phyloP scores from a whole-genome alignment of 2,888 invertebrate genomes.

The Lasioglossum marginatum region DNA sequence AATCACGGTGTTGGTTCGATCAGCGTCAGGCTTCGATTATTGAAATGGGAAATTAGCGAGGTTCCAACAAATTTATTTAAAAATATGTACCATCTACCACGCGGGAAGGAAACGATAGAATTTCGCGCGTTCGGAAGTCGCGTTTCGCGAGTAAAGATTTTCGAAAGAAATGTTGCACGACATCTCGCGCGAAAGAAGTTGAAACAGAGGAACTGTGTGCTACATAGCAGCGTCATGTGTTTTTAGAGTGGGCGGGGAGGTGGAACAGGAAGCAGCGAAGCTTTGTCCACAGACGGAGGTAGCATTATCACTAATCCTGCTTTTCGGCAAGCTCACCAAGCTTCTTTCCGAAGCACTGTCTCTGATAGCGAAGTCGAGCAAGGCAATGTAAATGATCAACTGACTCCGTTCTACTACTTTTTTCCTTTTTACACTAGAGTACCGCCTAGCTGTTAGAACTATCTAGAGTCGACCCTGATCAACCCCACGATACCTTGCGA shows the following conservation, averaged over 20 bases:
- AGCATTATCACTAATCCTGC: slow-evolving; percentile 93
- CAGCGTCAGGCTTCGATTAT: not conserved
- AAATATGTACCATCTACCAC: not conserved
- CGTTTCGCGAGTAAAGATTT: not conserved
- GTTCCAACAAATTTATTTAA: not conserved
- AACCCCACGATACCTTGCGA: not conserved
- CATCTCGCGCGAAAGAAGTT: not conserved
- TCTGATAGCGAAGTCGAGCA: slow-evolving; percentile 97
- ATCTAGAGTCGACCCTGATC: slow-evolving; percentile 19
- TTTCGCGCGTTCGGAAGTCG: no score
- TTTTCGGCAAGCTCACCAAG: slow-evolving; percentile 90
- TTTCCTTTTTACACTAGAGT: slow-evolving; percentile 21
- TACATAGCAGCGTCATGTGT: slow-evolving; percentile 57
- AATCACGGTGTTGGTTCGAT: slow-evolving; percentile 24
- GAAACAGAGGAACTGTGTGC: not conserved
- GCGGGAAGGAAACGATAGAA: not conserved
- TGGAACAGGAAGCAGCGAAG: slow-evolving; percentile 80
- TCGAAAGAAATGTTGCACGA: not conserved
- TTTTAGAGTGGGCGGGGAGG: slow-evolving; percentile 78
- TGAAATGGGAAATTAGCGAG: not conserved
- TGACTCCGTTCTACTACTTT: slow-evolving; percentile 58
- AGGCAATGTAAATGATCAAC: slow-evolving; percentile 89
- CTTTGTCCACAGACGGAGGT: slow-evolving; percentile 88
- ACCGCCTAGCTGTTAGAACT: slow-evolving; percentile 24
- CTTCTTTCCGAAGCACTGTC: slow-evolving; percentile 94